A percentile compares a stretch with the other conserved stretches of the same genome.
These are phyloP conservation scores for Tetragnatha montana DNA, from an alignment of 2,888 invertebrate species.

Conservation along the genomic window DNA sequence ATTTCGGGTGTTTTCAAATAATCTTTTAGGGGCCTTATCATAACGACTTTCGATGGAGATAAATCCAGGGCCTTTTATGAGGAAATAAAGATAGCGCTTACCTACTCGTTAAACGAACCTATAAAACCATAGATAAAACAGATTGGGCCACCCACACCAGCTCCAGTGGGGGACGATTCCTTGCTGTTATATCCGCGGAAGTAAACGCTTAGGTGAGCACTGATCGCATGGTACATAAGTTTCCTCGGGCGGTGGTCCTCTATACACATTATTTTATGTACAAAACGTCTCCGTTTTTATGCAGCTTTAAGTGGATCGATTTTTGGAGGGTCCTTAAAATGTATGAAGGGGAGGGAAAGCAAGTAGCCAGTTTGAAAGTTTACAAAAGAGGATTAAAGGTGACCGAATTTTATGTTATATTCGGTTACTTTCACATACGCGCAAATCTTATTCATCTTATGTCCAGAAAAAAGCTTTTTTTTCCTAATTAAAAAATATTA, in stretches of 20 bases:
- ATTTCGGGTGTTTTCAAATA: slow-evolving; percentile 50
- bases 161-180: neutral
- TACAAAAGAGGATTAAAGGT: too few relatives aligned
- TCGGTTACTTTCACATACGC: too few relatives aligned
- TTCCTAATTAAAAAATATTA: too few relatives aligned
- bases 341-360: too few relatives aligned
- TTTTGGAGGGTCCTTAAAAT: too few relatives aligned
- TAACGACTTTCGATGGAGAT: slow-evolving; percentile 61
- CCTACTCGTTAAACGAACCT: slow-evolving; percentile 49
- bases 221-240: neutral
- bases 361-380: too few relatives aligned
- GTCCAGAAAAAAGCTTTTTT: too few relatives aligned
- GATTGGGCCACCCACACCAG: slow-evolving; percentile 22
- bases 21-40: slow-evolving; percentile 61
- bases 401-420: too few relatives aligned
- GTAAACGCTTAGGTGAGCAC: slow-evolving; percentile 15
- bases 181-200: slow-evolving; percentile 20
- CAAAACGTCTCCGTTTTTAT: too few relatives aligned
- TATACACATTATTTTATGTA: neutral
- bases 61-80: slow-evolving; percentile 56
- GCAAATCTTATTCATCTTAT: too few relatives aligned
- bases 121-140: slow-evolving; percentile 53
- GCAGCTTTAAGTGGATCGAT: too few relatives aligned
- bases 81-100: slow-evolving; percentile 57
- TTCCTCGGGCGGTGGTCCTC: neutral